Evolutionary conservation across 2,113 vertebrate genomes (phyloP).

Genomic region (Xiphophorus maculatus): DNA sequence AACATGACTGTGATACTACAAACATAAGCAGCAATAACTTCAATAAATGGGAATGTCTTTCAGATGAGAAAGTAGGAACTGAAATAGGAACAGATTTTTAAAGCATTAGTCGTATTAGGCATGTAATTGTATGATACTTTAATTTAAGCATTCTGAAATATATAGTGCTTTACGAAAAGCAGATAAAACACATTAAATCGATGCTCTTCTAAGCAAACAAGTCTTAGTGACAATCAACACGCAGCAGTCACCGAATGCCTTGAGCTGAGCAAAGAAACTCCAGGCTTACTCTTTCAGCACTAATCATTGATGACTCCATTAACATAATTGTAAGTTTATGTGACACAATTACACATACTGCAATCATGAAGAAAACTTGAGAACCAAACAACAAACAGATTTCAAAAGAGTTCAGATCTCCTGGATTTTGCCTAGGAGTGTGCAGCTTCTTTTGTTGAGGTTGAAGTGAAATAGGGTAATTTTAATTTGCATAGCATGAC

Average conservation of each 20-base stretch:
- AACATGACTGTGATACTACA: too few relatives aligned
- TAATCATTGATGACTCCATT: not conserved
- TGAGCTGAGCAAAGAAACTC: not conserved
- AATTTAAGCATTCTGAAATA: not conserved
- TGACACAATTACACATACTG: not conserved
- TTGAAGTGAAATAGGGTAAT: not conserved
- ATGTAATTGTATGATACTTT: too few relatives aligned
- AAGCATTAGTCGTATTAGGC: too few relatives aligned
- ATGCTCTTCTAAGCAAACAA: not conserved
- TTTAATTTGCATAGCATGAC: not conserved
- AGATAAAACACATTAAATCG: not conserved
- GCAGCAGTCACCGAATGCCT: not conserved
- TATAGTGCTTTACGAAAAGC: not conserved
- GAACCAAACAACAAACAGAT: too few relatives aligned
- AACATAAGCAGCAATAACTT: too few relatives aligned
- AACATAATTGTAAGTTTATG: not conserved
- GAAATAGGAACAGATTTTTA: too few relatives aligned
- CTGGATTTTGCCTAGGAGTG: not conserved
- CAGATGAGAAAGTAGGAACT: too few relatives aligned
- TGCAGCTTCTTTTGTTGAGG: not conserved
- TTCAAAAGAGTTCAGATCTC: not conserved
- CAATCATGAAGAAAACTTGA: not conserved
- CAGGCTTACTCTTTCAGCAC: not conserved
- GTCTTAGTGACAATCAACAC: not conserved
- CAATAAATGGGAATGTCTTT: too few relatives aligned